Evolutionary conservation across 1,140 invertebrate species (phyloP), one percentile per base, ranked within the genome.

Genomic region (Orussus abietinus): DNA sequence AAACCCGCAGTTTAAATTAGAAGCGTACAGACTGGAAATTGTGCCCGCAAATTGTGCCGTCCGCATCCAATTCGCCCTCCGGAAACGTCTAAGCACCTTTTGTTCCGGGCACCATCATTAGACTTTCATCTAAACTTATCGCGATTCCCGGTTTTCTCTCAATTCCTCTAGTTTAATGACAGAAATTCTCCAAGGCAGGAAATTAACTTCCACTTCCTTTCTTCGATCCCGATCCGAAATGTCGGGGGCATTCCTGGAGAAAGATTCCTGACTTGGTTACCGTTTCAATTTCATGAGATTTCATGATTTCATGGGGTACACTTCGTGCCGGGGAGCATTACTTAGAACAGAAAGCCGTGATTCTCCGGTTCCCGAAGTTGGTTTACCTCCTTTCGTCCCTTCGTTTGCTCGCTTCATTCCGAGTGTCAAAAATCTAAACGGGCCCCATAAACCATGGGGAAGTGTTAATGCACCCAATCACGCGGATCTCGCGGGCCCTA

Each of bases 1-100:
- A 67, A 66, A 64, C 59, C 63, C 63, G 47, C 61, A 66, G 62
- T 61, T 66, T 55, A 62, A 67, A 67, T 66, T 66, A 63, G 62
- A 64, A 64, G 55, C 54, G 52, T 55, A 58, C 52, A 60, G 56
- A 56, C 42, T 57, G 33, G 57, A 62, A 62, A 66, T 64, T 62
- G 61, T 62, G 47, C 42, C 49, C 40, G 59, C 44, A 67, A 66
- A 67, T 67, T 67, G 56, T 61, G 47, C 51, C 22, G 20, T 41
- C 21, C 34, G 12, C 37, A 35, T 40, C 25, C 29, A 11, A 26
- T 38, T 9, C 26, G 34, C 17, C 26, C 29, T 34, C 37, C 42
- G 49, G 52, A 62, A 60, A 46, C 38, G 30, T 34, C 29, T 18
- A 26, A 31, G 10, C 28, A 34, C 34, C 1, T 10, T 11, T 11